Base-by-base conservation (phyloP, 2,113 vertebrate genomes). In the Eudyptes chrysolophus region DNA sequence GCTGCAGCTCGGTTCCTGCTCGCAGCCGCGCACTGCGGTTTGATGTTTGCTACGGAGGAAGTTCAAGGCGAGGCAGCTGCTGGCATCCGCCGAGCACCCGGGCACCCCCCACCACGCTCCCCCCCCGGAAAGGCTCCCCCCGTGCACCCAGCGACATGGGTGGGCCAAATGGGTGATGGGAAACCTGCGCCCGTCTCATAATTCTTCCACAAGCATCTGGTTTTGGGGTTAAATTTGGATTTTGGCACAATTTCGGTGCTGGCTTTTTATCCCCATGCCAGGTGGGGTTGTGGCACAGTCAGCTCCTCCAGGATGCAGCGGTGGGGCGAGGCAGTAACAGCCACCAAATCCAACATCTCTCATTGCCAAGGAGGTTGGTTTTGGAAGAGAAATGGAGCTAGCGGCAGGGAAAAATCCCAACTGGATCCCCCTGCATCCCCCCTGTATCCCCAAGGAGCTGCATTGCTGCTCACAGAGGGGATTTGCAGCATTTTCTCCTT, bases 21-120 rank as follows among this genome's bases (percentile, higher is more conserved):
- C 27, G 4, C 51, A 3, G 94, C 82, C 52, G 34, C 27, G 7
- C 6, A 70, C 97, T 92, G 97, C 89, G 94, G 96, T 95, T 97
- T 83, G 88, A 16, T 34, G 52, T 21, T 85, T 51, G 46, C 84
- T 16, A 5, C 9, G 52, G 90, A 98, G 98, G 98, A 98, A 98
- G 97, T 98, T 7, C 17, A 57, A 68, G 93, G 78, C 72, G 52
- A 94, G 71, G 92, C 87, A 72, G 21, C 90, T 97, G 97, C 96
- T 96, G 24, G 96, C 97, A 92, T 95, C 97, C 96, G 94, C 96
- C 34, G 24, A 20, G 14, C 82, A 11, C 93, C 85, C 71, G 18
- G 79, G 94, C 65, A 80, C 80, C 66, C 86, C 17, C 48, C n/a
- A 17, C 65, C 14, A 7, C 38, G 17, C 30, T 24, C 9, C 24